These are phyloP conservation scores for Lasaia peninsularis DNA, from an alignment of 1,140 invertebrate genomes.

Conservation along the genomic window DNA sequence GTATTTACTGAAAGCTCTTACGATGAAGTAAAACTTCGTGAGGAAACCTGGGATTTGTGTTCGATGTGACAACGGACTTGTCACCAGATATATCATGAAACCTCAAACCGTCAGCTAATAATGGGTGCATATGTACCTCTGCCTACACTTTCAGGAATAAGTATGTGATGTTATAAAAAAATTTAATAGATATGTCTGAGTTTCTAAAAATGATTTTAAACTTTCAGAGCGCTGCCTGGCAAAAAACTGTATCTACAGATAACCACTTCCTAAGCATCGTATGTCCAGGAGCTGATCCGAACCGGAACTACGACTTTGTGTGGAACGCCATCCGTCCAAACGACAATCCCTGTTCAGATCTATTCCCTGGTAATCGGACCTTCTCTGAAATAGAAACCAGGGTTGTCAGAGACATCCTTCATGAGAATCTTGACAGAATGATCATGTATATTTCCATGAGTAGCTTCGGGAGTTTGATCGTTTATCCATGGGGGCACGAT, in stretches of 20 bases:
- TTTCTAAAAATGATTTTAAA: neutral
- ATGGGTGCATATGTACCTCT: too few species aligned
- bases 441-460: slow-evolving; percentile 80
- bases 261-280: slow-evolving; percentile 22
- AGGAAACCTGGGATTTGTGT: too few species aligned
- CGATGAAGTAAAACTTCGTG: too few species aligned
- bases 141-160: too few species aligned
- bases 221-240: neutral
- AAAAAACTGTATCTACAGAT: slow-evolving; percentile 46
- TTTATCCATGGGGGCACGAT: slow-evolving; percentile 80
- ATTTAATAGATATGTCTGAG: too few species aligned
- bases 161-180: too few species aligned
- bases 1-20: too few species aligned
- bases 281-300: slow-evolving; percentile 80
- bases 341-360: slow-evolving; percentile 80
- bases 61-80: too few species aligned
- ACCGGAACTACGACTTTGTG: slow-evolving; percentile 80
- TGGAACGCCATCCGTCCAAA: slow-evolving; percentile 65
- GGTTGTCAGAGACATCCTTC: slow-evolving; percentile 59
- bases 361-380: slow-evolving; percentile 80
- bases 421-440: slow-evolving; percentile 44
- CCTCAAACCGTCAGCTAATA: too few species aligned
- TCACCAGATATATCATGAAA: too few species aligned
- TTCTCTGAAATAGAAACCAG: slow-evolving; percentile 86
- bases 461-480: slow-evolving; percentile 81